Evolutionary conservation across 2,113 vertebrate genomes (phyloP), one percentile per base, ranked within the genome.

Genomic region (Pluvialis apricaria): DNA sequence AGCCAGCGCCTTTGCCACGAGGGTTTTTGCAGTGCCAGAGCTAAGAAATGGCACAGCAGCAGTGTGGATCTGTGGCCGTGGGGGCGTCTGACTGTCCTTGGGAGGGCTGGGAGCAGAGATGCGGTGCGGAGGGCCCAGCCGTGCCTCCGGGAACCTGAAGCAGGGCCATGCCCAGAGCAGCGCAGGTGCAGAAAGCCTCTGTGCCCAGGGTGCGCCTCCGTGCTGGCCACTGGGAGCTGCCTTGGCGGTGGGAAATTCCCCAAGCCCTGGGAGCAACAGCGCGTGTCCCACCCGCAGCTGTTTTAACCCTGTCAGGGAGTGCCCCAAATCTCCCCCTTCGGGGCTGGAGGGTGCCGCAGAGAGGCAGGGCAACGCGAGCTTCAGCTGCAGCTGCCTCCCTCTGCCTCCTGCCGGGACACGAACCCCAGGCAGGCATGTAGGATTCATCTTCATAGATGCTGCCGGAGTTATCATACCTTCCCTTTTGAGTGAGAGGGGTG

Each of bases 71-170:
- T 0, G 0, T 18, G 32, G 40, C 29, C 32, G 13, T 6, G 40
- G 9, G 24, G 18, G 9, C 0, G 0, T 8, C 47, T 58, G 18
- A 15, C 36, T 1, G 9, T 71, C 44, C 45, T 28, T 3, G 9
- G 34, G 40, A 76, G 44, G 9, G 26, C 54, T 36, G 8, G 4
- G 22, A 77, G 83, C n/a, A n/a, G 62, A 38, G 52, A 9, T 1
- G 7, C 0, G 1, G n/a, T 17, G n/a, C 0, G 3, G 44, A 20
- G 10, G 51, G n/a, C n/a, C 28, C 1, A 0, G 40, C 52, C 3
- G 4, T 38, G 25, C 58, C 21, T 28, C n/a, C 1, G 1, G 29
- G 29, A 40, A 36, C 11, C 20, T 2, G 1, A 54, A 51, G 83
- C 47, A 57, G 66, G 60, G 14, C 65, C n/a, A 6, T 29, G 32